phyloP scores from a whole-genome alignment of 2,797 vertebrate genomes.

The Acipenser oxyrinchus region DNA sequence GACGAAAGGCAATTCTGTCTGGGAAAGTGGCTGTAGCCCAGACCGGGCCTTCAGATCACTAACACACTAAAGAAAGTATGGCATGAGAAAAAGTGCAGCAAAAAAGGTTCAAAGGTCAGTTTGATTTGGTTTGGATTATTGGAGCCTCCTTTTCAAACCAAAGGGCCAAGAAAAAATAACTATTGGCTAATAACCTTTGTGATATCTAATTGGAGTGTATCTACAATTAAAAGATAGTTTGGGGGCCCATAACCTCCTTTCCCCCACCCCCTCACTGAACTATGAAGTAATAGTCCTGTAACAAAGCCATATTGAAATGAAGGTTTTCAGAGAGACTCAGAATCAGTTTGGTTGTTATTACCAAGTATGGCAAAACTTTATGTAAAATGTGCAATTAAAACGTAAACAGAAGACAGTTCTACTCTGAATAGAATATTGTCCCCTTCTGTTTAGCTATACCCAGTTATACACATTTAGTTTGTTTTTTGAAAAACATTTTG shows the following conservation, averaged over 20 bases:
- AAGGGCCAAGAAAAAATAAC: constrained; percentile 52
- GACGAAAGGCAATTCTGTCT: constrained; percentile 75
- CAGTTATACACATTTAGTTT: too few relatives aligned
- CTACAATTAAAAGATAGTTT: constrained; percentile 50
- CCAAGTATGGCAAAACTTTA: too few relatives aligned
- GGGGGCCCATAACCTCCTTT: constrained; percentile 27
- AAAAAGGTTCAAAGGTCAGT: constrained; percentile 84
- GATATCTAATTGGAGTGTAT: constrained; percentile 48
- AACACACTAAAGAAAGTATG: constrained; percentile 69
- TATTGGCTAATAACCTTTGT: constrained; percentile 70
- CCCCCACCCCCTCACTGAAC: not conserved
- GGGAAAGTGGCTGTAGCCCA: constrained; percentile 59
- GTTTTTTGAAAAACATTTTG: too few relatives aligned
- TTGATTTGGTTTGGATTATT: constrained; percentile 80
- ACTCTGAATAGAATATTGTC: too few relatives aligned
- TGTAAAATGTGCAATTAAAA: too few relatives aligned
- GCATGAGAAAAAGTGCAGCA: constrained; percentile 82
- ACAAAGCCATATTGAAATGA: not conserved
- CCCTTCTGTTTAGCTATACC: too few relatives aligned
- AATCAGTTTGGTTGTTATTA: too few relatives aligned
- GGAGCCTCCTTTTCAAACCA: constrained; percentile 52
- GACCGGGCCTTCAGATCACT: constrained; percentile 74
- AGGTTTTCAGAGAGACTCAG: not conserved
- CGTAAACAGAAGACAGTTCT: too few relatives aligned
- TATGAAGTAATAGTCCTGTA: not conserved